These are phyloP conservation scores for Epinotia demarniana DNA, from an alignment of 2,888 invertebrate species.

Conservation along the genomic window DNA sequence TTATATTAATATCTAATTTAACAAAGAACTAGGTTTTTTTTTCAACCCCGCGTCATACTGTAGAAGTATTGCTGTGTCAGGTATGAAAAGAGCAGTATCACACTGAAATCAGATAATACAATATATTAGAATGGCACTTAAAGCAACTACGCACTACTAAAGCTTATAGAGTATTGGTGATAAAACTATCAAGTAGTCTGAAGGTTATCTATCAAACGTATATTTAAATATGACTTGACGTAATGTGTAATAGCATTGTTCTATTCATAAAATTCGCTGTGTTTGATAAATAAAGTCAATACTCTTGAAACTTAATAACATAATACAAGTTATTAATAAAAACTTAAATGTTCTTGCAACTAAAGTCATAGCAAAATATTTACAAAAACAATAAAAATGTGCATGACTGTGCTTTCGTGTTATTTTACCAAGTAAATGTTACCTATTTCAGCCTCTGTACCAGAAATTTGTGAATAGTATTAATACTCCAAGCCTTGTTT, in stretches of 20 bases:
- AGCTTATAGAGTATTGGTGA: slow-evolving; percentile 30
- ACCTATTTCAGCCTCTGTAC: slow-evolving; percentile 15
- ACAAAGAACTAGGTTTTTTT: slow-evolving; percentile 34
- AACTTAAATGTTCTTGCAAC: slow-evolving; percentile 11
- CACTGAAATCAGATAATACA: slow-evolving; percentile 70
- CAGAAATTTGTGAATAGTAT: slow-evolving; percentile 16
- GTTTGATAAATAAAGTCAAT: slow-evolving; percentile 8
- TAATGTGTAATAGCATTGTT: neutral
- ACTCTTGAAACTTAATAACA: neutral
- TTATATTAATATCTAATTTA: slow-evolving; percentile 10
- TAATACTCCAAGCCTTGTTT: slow-evolving; percentile 6
- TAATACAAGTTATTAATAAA: neutral
- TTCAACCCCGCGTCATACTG: slow-evolving; percentile 60
- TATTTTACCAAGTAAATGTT: neutral
- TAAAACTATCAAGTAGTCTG: slow-evolving; percentile 6
- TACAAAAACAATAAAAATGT: slow-evolving; percentile 13
- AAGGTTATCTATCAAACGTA: slow-evolving; percentile 15
- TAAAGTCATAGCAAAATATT: neutral
- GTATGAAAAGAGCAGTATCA: slow-evolving; percentile 76
- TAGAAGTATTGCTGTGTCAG: slow-evolving; percentile 75
- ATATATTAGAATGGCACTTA: slow-evolving; percentile 43
- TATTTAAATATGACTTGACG: neutral
- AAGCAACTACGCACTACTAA: slow-evolving; percentile 22
- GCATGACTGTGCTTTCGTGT: neutral
- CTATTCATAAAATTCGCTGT: neutral